phyloP scores from a whole-genome alignment of 1,140 invertebrate genomes.

The Tigriopus japonicus region DNA sequence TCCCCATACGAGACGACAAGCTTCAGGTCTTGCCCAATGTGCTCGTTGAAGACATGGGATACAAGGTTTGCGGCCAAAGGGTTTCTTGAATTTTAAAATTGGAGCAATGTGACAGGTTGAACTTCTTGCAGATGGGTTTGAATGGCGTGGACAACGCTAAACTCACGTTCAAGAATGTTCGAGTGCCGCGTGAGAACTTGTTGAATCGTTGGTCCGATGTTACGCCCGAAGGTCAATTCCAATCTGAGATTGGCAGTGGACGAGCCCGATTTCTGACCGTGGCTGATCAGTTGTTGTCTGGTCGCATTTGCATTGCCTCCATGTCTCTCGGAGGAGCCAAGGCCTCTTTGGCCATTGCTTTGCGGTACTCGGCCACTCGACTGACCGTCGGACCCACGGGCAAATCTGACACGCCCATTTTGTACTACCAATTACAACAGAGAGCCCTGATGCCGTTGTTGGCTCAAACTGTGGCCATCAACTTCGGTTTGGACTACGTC shows the following conservation, averaged over 20 bases:
- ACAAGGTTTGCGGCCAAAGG: conserved; percentile 18
- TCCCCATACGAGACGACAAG: conserved; percentile 23
- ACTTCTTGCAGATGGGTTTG: conserved; percentile 20
- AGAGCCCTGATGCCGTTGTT: conserved; percentile 24
- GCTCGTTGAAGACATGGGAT: conserved; percentile 25
- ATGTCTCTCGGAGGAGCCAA: conserved; percentile 23
- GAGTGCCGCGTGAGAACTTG: conserved; percentile 23
- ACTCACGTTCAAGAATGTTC: conserved; percentile 23
- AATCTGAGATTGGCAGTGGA: conserved; percentile 20
- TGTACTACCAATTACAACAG: conserved; percentile 25
- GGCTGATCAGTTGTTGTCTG: conserved; percentile 25
- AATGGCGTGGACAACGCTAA: conserved; percentile 27
- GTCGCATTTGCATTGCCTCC: conserved; percentile 24
- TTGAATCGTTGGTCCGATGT: conserved; percentile 23
- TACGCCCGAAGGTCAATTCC: conserved; percentile 20
- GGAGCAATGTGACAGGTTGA: not conserved
- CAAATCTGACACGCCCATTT: conserved; percentile 25
- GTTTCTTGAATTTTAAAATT: not conserved
- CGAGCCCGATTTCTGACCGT: conserved; percentile 24
- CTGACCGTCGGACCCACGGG: conserved; percentile 24
- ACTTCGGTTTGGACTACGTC: conserved; percentile 24
- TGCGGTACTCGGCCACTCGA: conserved; percentile 23
- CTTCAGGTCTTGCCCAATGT: conserved; percentile 22
- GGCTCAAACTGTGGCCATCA: conserved; percentile 24
- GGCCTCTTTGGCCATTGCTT: conserved; percentile 22